A percentile compares a stretch with the other conserved stretches of the same genome.
These are phyloP conservation scores for Heliconius ethilla DNA, from an alignment of 2,888 invertebrate genomes.

Conservation along the genomic window DNA sequence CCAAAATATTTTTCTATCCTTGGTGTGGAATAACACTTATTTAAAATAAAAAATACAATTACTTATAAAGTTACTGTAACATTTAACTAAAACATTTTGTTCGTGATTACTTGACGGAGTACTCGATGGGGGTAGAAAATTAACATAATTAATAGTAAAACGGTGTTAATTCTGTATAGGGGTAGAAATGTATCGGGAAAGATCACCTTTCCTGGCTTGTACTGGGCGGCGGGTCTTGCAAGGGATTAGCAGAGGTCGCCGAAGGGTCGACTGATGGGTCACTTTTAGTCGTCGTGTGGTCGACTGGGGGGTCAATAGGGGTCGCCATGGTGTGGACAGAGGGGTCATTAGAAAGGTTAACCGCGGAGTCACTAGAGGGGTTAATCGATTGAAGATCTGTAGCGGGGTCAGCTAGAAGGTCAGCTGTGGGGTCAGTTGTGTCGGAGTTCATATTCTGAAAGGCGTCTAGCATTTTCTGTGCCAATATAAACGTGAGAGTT, in stretches of 20 bases:
- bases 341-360: not conserved
- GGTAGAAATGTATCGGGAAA: not conserved
- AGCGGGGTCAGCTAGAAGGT: conserved; percentile 20
- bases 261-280: not conserved
- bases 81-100: conserved; percentile 3
- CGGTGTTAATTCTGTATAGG: not conserved
- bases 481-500: conserved; percentile 53
- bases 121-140: not conserved
- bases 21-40: not conserved
- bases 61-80: not conserved
- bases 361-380: conserved; percentile 1
- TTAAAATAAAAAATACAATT: conserved; percentile 5
- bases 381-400: not conserved
- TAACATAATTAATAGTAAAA: not conserved
- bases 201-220: conserved; percentile 23
- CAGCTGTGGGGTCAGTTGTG: conserved; percentile 4
- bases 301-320: not conserved
- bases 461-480: conserved; percentile 68
- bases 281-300: not conserved
- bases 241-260: not conserved
- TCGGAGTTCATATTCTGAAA: conserved; percentile 65
- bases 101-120: conserved; percentile 3
- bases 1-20: conserved; percentile 1
- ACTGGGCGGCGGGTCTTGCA: conserved; percentile 12
- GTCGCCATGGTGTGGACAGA: not conserved